These are phyloP conservation scores for Urocyon cinereoargenteus DNA, from an alignment of 2,797 vertebrate species.

Conservation along the genomic window DNA sequence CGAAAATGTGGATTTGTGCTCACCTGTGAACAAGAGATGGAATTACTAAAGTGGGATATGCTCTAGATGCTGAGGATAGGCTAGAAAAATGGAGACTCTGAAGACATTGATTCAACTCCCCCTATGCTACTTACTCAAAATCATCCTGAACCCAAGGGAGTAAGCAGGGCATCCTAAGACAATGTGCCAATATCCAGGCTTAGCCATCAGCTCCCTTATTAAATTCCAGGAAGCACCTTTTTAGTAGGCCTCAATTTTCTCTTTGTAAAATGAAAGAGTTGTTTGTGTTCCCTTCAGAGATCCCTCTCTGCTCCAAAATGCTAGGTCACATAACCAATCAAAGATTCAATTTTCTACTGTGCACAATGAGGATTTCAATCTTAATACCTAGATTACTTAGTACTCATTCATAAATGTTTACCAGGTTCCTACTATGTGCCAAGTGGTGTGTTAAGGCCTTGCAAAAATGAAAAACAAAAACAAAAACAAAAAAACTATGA, in stretches of 20 bases:
- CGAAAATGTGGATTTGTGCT: neutral
- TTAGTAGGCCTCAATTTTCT: neutral
- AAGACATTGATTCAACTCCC: neutral
- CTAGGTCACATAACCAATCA: neutral
- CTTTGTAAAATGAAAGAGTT: neutral
- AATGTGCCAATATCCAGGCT: neutral
- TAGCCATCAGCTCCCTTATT: neutral
- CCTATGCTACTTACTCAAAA: neutral
- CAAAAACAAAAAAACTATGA: neutral
- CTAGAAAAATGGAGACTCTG: neutral
- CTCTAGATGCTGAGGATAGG: neutral
- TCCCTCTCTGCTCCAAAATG: neutral
- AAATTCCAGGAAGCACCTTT: neutral
- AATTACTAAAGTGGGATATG: neutral
- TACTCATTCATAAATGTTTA: conserved; percentile 26
- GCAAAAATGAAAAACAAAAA: neutral
- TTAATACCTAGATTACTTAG: neutral
- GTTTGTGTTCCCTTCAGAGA: neutral
- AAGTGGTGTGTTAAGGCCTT: neutral
- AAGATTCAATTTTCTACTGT: neutral
- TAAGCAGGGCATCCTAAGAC: neutral
- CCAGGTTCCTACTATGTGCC: neutral
- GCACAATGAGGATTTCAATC: neutral
- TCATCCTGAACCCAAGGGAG: neutral
- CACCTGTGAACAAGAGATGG: neutral